Conservation (phyloP, 2,888 invertebrate species). For the Drosophila nr. fundita region DNA sequence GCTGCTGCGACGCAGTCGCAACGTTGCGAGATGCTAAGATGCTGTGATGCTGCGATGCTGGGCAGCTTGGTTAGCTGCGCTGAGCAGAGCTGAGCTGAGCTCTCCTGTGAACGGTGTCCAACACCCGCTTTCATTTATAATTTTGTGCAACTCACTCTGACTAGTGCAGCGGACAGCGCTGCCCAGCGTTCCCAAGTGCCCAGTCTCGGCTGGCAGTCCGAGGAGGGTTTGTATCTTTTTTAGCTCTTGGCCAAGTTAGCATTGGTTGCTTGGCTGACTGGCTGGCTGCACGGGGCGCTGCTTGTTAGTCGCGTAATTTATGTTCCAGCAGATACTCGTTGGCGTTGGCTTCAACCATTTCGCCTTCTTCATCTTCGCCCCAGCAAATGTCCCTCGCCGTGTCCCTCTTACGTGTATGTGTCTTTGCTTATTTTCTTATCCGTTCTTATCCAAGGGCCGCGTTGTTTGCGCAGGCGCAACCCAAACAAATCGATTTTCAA, state of each 20-base stretch:
- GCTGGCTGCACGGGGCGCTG: conserved; percentile 72
- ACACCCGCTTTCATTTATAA: conserved; percentile 81
- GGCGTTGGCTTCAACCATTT: conserved; percentile 71
- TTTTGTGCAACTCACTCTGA: conserved; percentile 78
- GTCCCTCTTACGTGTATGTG: conserved; percentile 49
- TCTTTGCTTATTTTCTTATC: conserved; percentile 81
- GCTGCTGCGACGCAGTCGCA: conserved; percentile 31
- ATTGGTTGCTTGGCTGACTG: conserved; percentile 36
- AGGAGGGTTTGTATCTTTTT: conserved; percentile 66
- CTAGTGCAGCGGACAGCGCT: conserved; percentile 16
- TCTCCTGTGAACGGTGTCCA: conserved; percentile 61
- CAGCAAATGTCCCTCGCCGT: conserved; percentile 13
- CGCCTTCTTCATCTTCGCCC: conserved; percentile 12
- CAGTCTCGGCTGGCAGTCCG: conserved; percentile 18
- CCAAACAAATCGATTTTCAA: conserved; percentile 84
- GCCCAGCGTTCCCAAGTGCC: conserved; percentile 64
- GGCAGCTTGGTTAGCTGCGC: neutral
- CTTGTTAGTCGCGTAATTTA: conserved; percentile 84
- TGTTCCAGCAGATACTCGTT: conserved; percentile 83
- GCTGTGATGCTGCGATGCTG: conserved; percentile 1
- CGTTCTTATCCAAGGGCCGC: conserved; percentile 78
- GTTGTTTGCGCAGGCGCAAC: conserved; percentile 84
- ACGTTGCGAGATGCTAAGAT: conserved; percentile 8
- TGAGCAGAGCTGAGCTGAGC: conserved; percentile 14
- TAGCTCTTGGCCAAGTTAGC: conserved; percentile 64